Base-by-base conservation (phyloP, 64 coral and sea anemone genomes). In the Porites australiensis region DNA sequence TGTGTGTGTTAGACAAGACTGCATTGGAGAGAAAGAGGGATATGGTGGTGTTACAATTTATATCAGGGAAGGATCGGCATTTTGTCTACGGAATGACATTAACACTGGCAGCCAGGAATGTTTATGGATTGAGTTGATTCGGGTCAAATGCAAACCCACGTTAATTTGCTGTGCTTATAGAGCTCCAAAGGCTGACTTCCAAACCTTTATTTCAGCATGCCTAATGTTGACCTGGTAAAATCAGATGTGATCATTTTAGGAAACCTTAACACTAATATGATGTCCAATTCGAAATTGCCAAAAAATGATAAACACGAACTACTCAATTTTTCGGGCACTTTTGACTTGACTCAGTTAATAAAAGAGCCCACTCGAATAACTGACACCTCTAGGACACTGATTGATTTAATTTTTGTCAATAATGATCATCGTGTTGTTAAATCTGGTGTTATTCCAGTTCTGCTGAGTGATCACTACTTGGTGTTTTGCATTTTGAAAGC, bases 41-140 rank as follows among this genome's bases (percentile, higher is more conserved):
- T 89, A 57, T 66, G 92, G 84, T 55, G 82, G 91, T 27, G 83
- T 86, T 87, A 8, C 70, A 2, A 86, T 87, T 11, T 93, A 86
- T 87, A 48, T 93, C 0, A 23, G 80, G 0, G 72, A 87, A 67
- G 72, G 60, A 7, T 44, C 87, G 2, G 55, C 54, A 6, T 76
- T 93, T 59, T 68, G 80, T 86, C 20, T 92, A 12, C 79, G 90
- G 22, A 72, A 85, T 86, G 90, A 92, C 74, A 49, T 92, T 8
- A 67, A 86, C 69, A 72, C 48, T 13, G 74, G 60, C 50, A 64
- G 60, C 18, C 74, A 93, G 10, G 84, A 88, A 70, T 93, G 92
- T 70, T 88, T 88, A 71, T 93, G 83, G 92, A 69, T 93, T 88
- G 92, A 93, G 50, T 72, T 93, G 45, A 88, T 76, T 72, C 61